phyloP scores from a whole-genome alignment of 2,113 vertebrate genomes.

The Leptosomus discolor region DNA sequence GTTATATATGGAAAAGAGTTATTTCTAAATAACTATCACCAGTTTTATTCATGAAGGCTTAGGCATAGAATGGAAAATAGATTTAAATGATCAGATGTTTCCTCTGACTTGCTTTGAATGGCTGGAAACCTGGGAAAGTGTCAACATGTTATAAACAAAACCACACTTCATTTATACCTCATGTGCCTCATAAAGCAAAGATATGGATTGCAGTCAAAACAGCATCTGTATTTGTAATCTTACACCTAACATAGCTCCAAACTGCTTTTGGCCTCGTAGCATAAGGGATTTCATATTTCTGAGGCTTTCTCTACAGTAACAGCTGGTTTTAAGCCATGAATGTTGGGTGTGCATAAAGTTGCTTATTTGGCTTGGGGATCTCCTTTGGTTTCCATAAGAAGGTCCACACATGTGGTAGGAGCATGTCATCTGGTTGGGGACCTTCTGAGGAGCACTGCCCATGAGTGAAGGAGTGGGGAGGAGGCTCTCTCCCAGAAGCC shows the following conservation, averaged over 20 bases:
- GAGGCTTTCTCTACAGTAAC: background rate
- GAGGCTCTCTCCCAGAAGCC: background rate
- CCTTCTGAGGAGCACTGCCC: background rate
- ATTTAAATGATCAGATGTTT: constrained; percentile 22
- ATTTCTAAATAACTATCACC: background rate
- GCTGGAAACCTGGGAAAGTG: background rate
- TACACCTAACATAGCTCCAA: background rate
- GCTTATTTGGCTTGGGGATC: background rate
- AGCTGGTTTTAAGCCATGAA: background rate
- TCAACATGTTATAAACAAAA: background rate
- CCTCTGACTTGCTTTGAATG: background rate
- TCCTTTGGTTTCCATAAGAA: background rate
- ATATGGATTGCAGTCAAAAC: background rate
- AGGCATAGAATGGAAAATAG: background rate
- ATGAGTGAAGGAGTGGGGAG: background rate
- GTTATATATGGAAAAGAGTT: background rate
- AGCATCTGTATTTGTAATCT: background rate
- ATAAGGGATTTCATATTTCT: background rate
- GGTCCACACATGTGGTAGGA: background rate
- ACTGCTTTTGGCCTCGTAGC: background rate
- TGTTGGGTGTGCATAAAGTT: background rate
- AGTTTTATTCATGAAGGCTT: constrained; percentile 3
- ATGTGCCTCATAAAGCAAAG: background rate
- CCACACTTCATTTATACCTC: background rate
- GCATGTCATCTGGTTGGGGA: background rate